Evolutionary conservation across 2,113 vertebrate genomes (phyloP), one percentile per base, ranked within the genome.

Genomic region (Lamprotornis superbus): DNA sequence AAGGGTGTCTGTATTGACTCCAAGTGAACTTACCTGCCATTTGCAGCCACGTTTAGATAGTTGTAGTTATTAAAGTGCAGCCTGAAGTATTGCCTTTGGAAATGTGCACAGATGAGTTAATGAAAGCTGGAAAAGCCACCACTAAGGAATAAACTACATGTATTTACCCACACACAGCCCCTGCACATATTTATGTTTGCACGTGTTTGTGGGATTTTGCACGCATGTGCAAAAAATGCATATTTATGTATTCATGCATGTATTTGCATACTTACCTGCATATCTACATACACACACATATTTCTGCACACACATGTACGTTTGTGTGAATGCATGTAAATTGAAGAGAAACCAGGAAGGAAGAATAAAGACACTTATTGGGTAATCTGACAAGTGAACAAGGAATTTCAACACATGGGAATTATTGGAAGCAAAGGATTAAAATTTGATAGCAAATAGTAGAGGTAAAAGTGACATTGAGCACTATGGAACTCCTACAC

Each of bases 221-320:
- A 74, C 39, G 16, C 4, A 8, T 0, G 25, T 19, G 19, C 16
- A n/a, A n/a, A n/a, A n/a, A 33, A 30, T 10, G 4, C 2, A 20
- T 31, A 31, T 61, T 61, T 60, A 9, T 44, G 33, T 5, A 2
- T 67, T 46, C 5, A 3, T 27, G 19, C 23, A 57, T 2, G 0
- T 44, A 30, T 19, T n/a, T 42, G 9, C 5, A 56, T 80, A 37
- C 1, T 1, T 44, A 11, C 5, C 19, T 64, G 12, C 5, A 8
- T 35, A 20, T 60, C 9, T 20, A 17, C 12, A 12, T 11, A 35
- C 15, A 40, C 7, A 35, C 15, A 40, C 7, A 49, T 4, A n/a
- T 22, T 49, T 56, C 25, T 71, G 64, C 30, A 53, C 25, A 28
- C 27, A 28, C 4, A 7, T 11, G 10, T 5, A 33, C 31, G 18